Percentiles rank a stretch among this genome's conserved stretches.
Evolutionary conservation across 2,113 vertebrate genomes (phyloP).

Genomic region (Turnix velox): DNA sequence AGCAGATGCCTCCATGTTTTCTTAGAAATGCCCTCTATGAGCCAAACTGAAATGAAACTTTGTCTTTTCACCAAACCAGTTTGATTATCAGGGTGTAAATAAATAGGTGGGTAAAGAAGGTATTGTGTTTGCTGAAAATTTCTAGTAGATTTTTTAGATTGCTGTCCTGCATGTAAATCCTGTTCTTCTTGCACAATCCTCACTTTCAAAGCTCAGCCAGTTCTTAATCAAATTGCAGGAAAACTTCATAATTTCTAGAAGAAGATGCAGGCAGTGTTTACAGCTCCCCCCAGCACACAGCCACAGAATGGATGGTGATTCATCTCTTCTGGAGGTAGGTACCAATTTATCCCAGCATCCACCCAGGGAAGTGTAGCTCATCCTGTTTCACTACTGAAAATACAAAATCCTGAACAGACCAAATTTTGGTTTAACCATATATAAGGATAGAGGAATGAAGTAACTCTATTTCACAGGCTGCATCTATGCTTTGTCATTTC

Average conservation of each 20-base stretch:
- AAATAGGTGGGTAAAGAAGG: background rate
- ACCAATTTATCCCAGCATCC: background rate
- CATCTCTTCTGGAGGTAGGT: background rate
- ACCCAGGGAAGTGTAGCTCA: background rate
- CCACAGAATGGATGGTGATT: background rate
- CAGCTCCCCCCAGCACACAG: background rate
- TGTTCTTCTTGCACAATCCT: background rate
- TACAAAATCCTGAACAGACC: background rate
- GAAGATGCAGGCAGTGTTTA: background rate
- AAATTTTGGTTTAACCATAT: background rate
- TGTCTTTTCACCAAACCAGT: background rate
- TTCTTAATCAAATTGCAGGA: background rate
- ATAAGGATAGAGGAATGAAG: background rate
- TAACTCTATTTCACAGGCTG: background rate
- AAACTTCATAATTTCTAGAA: background rate
- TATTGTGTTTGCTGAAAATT: background rate
- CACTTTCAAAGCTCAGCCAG: background rate
- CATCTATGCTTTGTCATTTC: background rate
- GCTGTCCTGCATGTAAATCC: background rate
- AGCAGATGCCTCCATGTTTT: background rate
- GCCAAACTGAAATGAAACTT: background rate
- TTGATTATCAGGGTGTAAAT: background rate
- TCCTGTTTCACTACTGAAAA: background rate
- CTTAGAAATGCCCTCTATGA: background rate
- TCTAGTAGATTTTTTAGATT: background rate